Conservation (phyloP, 2,797 vertebrate genomes). For the Nannoperca australis region DNA sequence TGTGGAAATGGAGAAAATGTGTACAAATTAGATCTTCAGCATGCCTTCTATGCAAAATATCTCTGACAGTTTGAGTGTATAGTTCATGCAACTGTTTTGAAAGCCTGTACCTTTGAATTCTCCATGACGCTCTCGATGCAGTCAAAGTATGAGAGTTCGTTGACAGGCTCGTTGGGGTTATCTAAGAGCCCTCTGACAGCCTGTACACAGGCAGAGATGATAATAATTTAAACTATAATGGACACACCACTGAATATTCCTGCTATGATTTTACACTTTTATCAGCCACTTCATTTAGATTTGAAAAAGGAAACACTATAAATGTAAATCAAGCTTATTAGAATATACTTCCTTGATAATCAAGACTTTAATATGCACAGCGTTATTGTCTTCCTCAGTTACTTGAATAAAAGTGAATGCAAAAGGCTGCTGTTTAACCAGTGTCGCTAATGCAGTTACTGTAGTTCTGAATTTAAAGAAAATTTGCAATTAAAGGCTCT, state of each 20-base stretch:
- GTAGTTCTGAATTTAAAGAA: slow-evolving; percentile 18
- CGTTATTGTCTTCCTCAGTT: slow-evolving; percentile 16
- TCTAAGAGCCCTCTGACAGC: slow-evolving; percentile 96
- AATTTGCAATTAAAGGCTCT: slow-evolving; percentile 15
- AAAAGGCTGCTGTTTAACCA: slow-evolving; percentile 24
- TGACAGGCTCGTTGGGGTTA: slow-evolving; percentile 96
- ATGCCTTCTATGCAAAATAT: slow-evolving; percentile 16
- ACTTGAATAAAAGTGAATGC: slow-evolving; percentile 5
- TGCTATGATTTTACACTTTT: slow-evolving; percentile 18
- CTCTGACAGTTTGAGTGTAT: slow-evolving; percentile 35
- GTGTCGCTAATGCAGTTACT: slow-evolving; percentile 9
- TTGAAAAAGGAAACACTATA: slow-evolving; percentile 30
- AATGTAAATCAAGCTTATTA: slow-evolving; percentile 37
- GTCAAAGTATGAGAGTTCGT: slow-evolving; percentile 97
- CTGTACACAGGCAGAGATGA: slow-evolving; percentile 74
- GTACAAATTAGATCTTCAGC: slow-evolving; percentile 35
- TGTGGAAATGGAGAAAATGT: slow-evolving; percentile 17
- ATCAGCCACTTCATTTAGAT: slow-evolving; percentile 39
- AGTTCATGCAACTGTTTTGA: slow-evolving; percentile 20
- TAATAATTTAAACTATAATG: slow-evolving; percentile 17
- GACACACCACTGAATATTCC: slow-evolving; percentile 18
- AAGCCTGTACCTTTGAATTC: slow-evolving; percentile 93
- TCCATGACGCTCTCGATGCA: slow-evolving; percentile 99
- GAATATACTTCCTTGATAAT: slow-evolving; percentile 22
- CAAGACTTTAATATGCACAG: slow-evolving; percentile 26